A percentile compares a stretch with the other conserved stretches of the same genome.
phyloP scores from a whole-genome alignment of 2,888 invertebrate species.

The Cerceris ruficornis region DNA sequence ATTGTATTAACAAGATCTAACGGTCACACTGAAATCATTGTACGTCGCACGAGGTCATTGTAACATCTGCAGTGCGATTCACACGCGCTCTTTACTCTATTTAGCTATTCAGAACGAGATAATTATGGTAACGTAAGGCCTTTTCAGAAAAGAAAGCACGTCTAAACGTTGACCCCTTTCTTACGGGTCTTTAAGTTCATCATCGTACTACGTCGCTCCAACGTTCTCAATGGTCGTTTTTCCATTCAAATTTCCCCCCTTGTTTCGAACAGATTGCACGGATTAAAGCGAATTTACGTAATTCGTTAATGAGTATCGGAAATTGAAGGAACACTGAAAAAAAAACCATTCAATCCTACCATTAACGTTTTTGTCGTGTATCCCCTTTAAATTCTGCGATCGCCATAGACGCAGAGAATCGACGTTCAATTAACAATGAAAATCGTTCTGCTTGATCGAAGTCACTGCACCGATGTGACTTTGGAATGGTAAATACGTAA shows the following conservation, averaged over 20 bases:
- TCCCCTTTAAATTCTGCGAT: neutral
- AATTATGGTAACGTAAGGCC: slow-evolving; percentile 63
- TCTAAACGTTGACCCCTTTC: slow-evolving; percentile 35
- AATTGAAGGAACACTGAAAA: slow-evolving; percentile 30
- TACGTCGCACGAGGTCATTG: slow-evolving; percentile 54
- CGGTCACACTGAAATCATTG: slow-evolving; percentile 6
- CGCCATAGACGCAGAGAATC: neutral
- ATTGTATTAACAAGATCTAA: slow-evolving; percentile 28
- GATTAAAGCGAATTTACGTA: slow-evolving; percentile 48
- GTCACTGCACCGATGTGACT: neutral
- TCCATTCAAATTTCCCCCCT: neutral
- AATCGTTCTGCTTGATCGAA: neutral
- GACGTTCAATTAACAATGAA: neutral
- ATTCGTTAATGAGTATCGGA: slow-evolving; percentile 23
- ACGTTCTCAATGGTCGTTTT: too few relatives aligned
- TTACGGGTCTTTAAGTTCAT: neutral
- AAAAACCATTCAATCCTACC: neutral
- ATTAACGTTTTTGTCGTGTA: slow-evolving; percentile 19
- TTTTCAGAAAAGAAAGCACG: slow-evolving; percentile 53
- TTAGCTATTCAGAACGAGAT: slow-evolving; percentile 62
- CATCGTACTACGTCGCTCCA: neutral
- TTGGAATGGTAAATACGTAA: neutral
- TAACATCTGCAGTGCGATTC: slow-evolving; percentile 56
- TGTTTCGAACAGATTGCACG: neutral
- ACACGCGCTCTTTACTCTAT: slow-evolving; percentile 60